These are phyloP conservation scores for Torymus tubicola DNA, from an alignment of 2,888 invertebrate genomes.

Conservation along the genomic window DNA sequence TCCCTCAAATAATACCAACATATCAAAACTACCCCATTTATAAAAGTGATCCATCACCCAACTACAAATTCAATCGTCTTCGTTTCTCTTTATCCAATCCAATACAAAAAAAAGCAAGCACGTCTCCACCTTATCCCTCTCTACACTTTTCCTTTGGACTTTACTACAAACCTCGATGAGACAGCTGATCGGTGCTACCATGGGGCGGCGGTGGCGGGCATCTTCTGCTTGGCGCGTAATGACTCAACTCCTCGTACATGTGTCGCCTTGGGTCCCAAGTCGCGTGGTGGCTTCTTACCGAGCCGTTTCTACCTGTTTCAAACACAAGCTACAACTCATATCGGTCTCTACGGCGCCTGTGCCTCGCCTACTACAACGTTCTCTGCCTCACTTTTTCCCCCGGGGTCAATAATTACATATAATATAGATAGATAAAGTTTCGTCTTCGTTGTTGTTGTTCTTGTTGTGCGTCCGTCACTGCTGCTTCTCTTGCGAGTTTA, in stretches of 20 bases:
- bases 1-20: no score
- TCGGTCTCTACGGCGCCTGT: conserved; percentile 53
- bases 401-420: neutral
- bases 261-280: conserved; percentile 95
- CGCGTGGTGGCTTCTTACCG: conserved; percentile 82
- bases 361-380: conserved; percentile 56
- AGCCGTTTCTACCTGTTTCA: conserved; percentile 76
- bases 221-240: conserved; percentile 77
- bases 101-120: no score
- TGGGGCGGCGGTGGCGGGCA: conserved; percentile 78
- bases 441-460: conserved; percentile 12
- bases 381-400: conserved; percentile 9
- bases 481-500: no score
- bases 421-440: neutral
- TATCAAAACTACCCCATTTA: no score
- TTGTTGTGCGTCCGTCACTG: neutral
- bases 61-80: no score
- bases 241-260: conserved; percentile 92
- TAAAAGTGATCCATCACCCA: no score
- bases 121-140: neutral
- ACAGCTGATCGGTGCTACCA: conserved; percentile 78
- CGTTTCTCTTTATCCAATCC: no score
- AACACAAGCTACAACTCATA: conserved; percentile 72
- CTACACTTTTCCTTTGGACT: conserved; percentile 49
- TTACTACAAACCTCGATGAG: conserved; percentile 75